Evolutionary conservation across 1,140 invertebrate species (phyloP), one percentile per base, ranked within the genome.

Genomic region (Drosophila truncata): DNA sequence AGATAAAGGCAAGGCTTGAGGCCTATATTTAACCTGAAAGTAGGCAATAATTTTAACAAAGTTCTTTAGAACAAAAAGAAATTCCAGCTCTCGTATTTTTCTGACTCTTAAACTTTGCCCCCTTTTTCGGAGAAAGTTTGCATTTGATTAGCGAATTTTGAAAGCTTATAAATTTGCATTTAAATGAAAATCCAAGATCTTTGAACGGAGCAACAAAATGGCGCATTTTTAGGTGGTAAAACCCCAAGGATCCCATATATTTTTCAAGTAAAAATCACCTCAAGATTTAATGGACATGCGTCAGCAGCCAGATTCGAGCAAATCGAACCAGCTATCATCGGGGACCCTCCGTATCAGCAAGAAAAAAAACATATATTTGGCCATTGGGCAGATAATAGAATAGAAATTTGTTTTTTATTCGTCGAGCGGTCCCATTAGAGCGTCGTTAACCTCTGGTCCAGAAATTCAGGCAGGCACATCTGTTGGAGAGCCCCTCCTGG

Each of bases 391-490:
- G 50, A 54, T 55, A 69, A 47, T 47, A 10, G 23, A 47, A 31
- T 41, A 41, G 39, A 67, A 78, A 78, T 78, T 77, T 77, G 74
- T 61, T 77, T 77, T 77, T 77, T 77, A 67, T 77, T 69, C 23
- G 63, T 10, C 4, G 27, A 49, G 39, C 31, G 37, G 27, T 50
- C 37, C 42, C 70, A 74, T 74, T 76, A 76, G 72, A 64, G 25
- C 44, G 73, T 14, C 73, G 37, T 78, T 78, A 78, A 78, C 74
- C 74, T 69, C 27, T 69, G 64, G 47, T 49, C 72, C 41, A 69
- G 42, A 57, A 25, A 29, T 55, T 49, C 31, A 54, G 63, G 55
- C 47, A 67, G 31, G 42, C 27, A 20, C 74, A 78, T 78, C 63
- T 77, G 64, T 78, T 78, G 57, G 50, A 46, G 39, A 58, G 73